Evolutionary conservation across 2,113 vertebrate genomes (phyloP).

Genomic region (Chrysochloris asiatica): DNA sequence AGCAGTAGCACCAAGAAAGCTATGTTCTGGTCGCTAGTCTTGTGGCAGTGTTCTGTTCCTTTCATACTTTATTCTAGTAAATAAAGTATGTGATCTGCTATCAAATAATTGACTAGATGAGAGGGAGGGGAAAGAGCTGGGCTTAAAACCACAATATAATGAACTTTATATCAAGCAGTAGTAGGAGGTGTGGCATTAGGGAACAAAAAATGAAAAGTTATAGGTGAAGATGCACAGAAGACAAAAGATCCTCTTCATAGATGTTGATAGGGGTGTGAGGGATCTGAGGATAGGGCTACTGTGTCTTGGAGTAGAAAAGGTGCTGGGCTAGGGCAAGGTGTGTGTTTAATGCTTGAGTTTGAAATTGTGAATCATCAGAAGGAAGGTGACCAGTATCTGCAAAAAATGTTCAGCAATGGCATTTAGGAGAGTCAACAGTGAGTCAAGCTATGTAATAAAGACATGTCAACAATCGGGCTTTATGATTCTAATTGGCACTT

Average conservation of each 20-base stretch:
- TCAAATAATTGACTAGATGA: neutral
- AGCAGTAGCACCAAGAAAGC: neutral
- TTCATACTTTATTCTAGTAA: too few species aligned
- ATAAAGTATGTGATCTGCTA: neutral
- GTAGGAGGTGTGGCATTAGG: neutral
- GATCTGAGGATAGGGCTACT: neutral
- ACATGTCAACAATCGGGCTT: neutral
- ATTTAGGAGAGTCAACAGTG: neutral
- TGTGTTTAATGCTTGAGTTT: neutral
- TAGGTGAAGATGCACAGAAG: neutral
- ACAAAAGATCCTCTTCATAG: neutral
- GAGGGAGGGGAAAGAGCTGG: neutral
- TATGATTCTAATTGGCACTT: neutral
- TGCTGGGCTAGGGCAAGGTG: rapidly evolving
- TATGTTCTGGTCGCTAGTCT: neutral
- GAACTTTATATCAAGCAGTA: neutral
- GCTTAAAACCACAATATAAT: neutral
- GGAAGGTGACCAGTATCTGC: neutral
- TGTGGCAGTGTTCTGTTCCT: too few species aligned
- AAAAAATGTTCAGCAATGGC: neutral
- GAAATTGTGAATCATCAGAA: neutral
- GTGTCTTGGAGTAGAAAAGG: neutral
- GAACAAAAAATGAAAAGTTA: neutral
- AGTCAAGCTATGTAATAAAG: neutral
- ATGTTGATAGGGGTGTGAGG: neutral